Conservation (phyloP, 2,113 vertebrate species). For the Oncorhynchus clarkii region DNA sequence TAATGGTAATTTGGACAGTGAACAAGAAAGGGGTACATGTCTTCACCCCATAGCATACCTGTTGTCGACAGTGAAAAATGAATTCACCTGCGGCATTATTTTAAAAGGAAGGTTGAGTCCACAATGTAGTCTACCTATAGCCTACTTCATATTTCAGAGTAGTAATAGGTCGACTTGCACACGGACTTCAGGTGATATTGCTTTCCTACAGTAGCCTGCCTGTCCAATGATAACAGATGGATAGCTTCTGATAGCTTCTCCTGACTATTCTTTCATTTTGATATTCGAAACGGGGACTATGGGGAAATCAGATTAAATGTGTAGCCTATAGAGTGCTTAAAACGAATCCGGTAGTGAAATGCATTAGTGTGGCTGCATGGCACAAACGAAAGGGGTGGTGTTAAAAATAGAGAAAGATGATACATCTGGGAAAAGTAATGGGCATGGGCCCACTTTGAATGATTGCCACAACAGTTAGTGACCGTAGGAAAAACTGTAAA, state of each 20-base stretch:
- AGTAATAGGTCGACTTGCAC: not conserved
- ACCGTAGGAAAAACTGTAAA: not conserved
- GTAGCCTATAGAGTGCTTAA: not conserved
- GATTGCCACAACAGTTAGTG: not conserved
- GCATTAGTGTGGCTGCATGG: slow-evolving; percentile 28
- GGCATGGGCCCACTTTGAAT: not conserved
- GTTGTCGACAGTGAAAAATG: not conserved
- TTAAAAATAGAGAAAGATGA: slow-evolving; percentile 57
- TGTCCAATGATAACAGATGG: not conserved
- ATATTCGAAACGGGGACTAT: not conserved
- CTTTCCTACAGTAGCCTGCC: too few relatives aligned
- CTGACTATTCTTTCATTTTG: not conserved
- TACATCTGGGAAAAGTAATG: slow-evolving; percentile 43
- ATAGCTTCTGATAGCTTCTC: not conserved
- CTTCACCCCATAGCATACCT: not conserved
- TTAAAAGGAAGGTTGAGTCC: not conserved
- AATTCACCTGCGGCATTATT: not conserved
- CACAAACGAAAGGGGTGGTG: slow-evolving; percentile 35
- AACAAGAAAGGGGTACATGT: not conserved
- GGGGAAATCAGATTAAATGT: not conserved
- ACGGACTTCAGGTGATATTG: not conserved
- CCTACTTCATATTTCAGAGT: not conserved
- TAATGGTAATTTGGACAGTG: not conserved
- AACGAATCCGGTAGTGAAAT: slow-evolving; percentile 16
- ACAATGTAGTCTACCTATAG: not conserved